Evolutionary conservation across 2,797 vertebrate genomes (phyloP).

Genomic region (Scleropages formosus): DNA sequence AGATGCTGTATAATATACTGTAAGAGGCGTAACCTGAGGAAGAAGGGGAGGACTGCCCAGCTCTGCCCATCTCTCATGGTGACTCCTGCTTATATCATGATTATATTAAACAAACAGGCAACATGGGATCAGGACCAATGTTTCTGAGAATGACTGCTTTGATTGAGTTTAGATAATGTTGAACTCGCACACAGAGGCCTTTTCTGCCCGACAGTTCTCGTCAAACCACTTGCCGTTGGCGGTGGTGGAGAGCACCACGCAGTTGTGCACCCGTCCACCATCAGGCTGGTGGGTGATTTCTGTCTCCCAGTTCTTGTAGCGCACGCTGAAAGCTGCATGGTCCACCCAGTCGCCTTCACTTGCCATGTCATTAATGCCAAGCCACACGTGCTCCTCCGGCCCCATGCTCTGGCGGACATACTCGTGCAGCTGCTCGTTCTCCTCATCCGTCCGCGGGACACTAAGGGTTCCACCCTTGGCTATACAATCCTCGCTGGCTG

Average conservation of each 20-base stretch:
- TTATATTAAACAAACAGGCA: conserved; percentile 15
- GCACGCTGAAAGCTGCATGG: conserved; percentile 67
- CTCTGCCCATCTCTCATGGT: conserved; percentile 12
- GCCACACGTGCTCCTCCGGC: conserved; percentile 77
- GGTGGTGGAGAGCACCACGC: conserved; percentile 73
- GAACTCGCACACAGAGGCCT: conserved; percentile 92
- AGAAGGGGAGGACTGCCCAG: background rate
- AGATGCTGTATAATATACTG: too few relatives aligned
- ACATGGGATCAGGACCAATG: background rate
- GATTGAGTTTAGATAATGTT: conserved; percentile 76
- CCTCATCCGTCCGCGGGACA: conserved; percentile 71
- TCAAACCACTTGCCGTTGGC: conserved; percentile 91
- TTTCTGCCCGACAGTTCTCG: conserved; percentile 76
- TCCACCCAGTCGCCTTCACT: conserved; percentile 84
- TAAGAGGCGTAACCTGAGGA: background rate
- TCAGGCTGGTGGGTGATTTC: conserved; percentile 90
- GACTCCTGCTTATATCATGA: background rate
- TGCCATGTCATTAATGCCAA: conserved; percentile 87
- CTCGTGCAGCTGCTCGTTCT: conserved; percentile 83
- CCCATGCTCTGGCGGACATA: conserved; percentile 81
- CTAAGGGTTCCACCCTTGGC: conserved; percentile 82
- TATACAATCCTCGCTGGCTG: conserved; percentile 85
- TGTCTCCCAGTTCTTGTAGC: conserved; percentile 93
- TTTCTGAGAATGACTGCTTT: too few relatives aligned
- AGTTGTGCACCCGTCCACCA: conserved; percentile 84